Evolutionary conservation across 2,113 vertebrate species (phyloP).

Genomic region (Potamarius usumacintae): DNA sequence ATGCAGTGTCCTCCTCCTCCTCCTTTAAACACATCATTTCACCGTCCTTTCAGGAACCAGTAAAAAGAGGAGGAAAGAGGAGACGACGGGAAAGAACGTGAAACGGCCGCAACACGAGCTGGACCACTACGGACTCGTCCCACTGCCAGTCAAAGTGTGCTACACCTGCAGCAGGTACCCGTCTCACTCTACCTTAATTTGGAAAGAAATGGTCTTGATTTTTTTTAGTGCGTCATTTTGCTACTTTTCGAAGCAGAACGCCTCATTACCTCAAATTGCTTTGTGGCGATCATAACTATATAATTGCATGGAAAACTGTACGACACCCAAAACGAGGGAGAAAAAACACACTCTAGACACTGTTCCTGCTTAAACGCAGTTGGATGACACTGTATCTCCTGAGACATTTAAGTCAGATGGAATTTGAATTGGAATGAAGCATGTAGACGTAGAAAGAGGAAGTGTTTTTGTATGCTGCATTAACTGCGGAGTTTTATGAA

Average conservation of each 20-base stretch:
- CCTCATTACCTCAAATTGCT: neutral
- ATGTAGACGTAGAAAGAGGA: neutral
- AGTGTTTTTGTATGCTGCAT: neutral
- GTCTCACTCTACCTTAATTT: neutral
- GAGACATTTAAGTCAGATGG: neutral
- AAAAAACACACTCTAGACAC: neutral
- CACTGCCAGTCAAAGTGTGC: slow-evolving; percentile 94
- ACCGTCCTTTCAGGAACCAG: slow-evolving; percentile 81
- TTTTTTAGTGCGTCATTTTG: neutral
- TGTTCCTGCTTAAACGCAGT: neutral
- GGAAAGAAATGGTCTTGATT: neutral
- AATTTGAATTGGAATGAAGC: neutral
- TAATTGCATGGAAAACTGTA: neutral
- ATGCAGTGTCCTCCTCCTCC: neutral
- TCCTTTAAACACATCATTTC: neutral
- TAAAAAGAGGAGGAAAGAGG: slow-evolving; percentile 93
- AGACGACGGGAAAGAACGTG: slow-evolving; percentile 89
- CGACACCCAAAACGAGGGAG: neutral
- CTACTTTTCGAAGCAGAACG: neutral
- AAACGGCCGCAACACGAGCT: slow-evolving; percentile 93
- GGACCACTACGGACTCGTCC: slow-evolving; percentile 93
- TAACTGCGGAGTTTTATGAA: neutral
- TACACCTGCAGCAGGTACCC: slow-evolving; percentile 91
- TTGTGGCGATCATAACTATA: neutral
- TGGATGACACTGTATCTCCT: neutral